Base-by-base conservation (phyloP, 2,797 vertebrate species). In the Pantherophis vulpinus region DNA sequence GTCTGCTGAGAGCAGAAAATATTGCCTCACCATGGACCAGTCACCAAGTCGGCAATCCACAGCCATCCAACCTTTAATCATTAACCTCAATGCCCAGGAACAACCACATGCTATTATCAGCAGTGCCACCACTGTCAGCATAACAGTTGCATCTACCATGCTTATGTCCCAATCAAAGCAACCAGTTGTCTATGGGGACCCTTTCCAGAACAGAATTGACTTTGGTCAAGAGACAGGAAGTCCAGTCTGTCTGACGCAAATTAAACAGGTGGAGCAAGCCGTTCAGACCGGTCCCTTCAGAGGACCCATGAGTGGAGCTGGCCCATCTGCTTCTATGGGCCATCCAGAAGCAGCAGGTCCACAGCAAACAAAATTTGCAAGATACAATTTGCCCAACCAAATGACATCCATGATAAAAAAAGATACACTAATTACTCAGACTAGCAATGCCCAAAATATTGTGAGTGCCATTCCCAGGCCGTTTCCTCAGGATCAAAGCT, bases 71-170 rank as follows among this genome's bases (percentile, higher is more conserved):
- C 99, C 99, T 89, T 97, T 99, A 94, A 99, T 99, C 92, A 99
- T 99, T 97, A 99, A 99, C 95, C 98, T 99, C 86, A 99, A 99
- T 11, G 98, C 99, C 95, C 99, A 99, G 97, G 99, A 99, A 95
- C 99, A 99, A 96, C 98, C 98, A 8, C 98, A 99, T 0, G 95
- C 98, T 94, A 98, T 98, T 92, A 97, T 98, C 1, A 98, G 98
- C 0, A 98, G 98, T 55, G 97, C 99, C 61, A 99, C 98, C 94
- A 99, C 99, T 1, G 97, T 99, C 18, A 97, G 98, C 95, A 98
- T 99, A 93, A 99, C 99, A 93, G 98, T 99, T 5, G 98, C 99
- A 93, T 98, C 99, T 29, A 98, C 99, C 42, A 97, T 99, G 98
- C 98, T 99, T 91, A 98, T 99, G 96, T 98, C 99, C 0, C 99